These are phyloP conservation scores for Ramphastos sulfuratus DNA, from an alignment of 2,113 vertebrate species.

Conservation along the genomic window DNA sequence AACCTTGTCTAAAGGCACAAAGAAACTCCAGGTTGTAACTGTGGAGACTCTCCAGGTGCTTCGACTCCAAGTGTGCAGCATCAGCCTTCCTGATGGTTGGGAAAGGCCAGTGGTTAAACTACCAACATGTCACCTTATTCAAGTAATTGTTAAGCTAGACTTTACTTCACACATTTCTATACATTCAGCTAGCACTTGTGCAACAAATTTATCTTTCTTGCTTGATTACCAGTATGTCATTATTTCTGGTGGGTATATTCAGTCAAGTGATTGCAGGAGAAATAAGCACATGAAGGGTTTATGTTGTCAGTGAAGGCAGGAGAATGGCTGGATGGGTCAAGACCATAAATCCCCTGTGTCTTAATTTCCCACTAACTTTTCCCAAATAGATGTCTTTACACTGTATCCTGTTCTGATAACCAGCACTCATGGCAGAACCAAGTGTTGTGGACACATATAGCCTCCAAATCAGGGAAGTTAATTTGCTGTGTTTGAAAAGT, in stretches of 20 bases:
- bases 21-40: background rate
- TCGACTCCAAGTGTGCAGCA: fast-evolving
- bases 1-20: background rate
- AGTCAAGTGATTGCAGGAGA: background rate
- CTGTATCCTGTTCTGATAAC: background rate
- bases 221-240: background rate
- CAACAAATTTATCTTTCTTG: background rate
- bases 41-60: no score
- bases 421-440: background rate
- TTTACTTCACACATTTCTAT: background rate
- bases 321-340: background rate
- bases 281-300: background rate
- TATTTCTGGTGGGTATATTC: background rate
- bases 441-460: fast-evolving
- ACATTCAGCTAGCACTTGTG: background rate
- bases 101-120: background rate
- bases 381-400: background rate
- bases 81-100: background rate
- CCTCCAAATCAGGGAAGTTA: background rate
- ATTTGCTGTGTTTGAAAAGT: background rate
- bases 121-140: background rate
- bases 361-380: background rate
- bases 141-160: background rate
- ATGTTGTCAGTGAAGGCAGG: background rate
- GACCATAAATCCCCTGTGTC: background rate